These are phyloP conservation scores for Saguinus midas DNA, from an alignment of 2,113 vertebrate species.

Conservation along the genomic window DNA sequence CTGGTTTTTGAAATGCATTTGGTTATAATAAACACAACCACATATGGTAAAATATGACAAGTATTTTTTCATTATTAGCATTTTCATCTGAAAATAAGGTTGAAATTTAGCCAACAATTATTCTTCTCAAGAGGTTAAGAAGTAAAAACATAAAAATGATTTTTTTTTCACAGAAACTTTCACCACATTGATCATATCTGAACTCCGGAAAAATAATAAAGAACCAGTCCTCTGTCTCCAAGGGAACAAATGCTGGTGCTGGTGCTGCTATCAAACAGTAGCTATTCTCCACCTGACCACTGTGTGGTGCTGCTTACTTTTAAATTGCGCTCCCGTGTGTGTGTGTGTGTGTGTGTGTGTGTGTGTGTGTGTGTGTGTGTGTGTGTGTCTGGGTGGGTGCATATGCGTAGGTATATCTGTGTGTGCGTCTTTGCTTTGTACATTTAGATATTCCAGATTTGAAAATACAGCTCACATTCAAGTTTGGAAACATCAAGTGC, in stretches of 20 bases:
- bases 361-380: neutral
- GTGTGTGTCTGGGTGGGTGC: neutral
- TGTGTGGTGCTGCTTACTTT: constrained; percentile 52
- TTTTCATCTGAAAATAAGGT: constrained; percentile 53
- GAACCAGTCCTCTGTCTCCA: neutral
- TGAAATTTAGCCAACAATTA: constrained; percentile 23
- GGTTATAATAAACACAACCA: constrained; percentile 59
- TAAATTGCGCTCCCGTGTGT: neutral
- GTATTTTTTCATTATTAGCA: constrained; percentile 36
- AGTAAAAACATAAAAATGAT: neutral
- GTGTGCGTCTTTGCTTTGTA: neutral
- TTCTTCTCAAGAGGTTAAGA: constrained; percentile 23
- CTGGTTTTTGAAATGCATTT: constrained; percentile 59
- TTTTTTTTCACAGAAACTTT: neutral
- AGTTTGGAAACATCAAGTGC: neutral
- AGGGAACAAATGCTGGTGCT: neutral
- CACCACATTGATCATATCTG: neutral
- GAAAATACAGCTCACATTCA: neutral
- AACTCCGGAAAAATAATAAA: constrained; percentile 1
- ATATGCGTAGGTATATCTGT: neutral
- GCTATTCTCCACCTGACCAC: neutral
- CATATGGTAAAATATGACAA: constrained; percentile 51
- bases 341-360: constrained; percentile 18
- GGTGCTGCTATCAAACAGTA: neutral
- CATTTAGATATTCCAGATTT: neutral